Evolutionary conservation across 2,888 invertebrate genomes (phyloP), one percentile per base, ranked within the genome.

Genomic region (Plusia festucae): DNA sequence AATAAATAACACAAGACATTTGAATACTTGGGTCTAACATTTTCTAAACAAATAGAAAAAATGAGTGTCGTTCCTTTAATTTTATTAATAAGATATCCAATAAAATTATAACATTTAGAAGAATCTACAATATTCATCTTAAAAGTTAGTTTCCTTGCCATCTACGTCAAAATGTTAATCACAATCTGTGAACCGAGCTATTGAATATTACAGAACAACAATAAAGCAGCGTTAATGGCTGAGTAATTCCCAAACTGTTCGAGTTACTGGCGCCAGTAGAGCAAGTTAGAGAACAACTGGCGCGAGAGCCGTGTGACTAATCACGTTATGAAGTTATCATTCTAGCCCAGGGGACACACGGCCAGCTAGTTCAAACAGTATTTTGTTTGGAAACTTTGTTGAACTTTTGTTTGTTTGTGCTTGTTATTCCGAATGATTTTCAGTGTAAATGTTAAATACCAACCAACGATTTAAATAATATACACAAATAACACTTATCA

Each of bases 291-390:
- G 55, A 74, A 66, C 67, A 73, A 79, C 75, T 73, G 73, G 65
- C 49, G 71, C 63, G 53, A 74, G 70, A 74, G 65, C 68, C 56
- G 78, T 71, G 55, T 67, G 60, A 79, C 65, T 80, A 76, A 81
- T 71, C 56, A 65, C 63, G 66, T 81, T 80, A 79, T 78, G 73
- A 81, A 79, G 78, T 81, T 79, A 79, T 79, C 73, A 81, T 71
- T 72, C 60, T 53, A 51, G 53, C 69, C 66, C 32, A 3, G 8
- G 73, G 70, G 78, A 73, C 73, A 71, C 56, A 73, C 67, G 65
- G 61, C 32, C 34, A 0, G 18, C 8, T 53, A 65, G 68, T 64
- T 56, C 11, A 13, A 9, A 20, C 27, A 68, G 54, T 51, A 34
- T 73, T 70, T 60, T 76, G 65, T 65, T 76, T 56, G 60, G 22